Conservation (phyloP, 2,797 vertebrate species). For the Melanotaenia trifasciata region DNA sequence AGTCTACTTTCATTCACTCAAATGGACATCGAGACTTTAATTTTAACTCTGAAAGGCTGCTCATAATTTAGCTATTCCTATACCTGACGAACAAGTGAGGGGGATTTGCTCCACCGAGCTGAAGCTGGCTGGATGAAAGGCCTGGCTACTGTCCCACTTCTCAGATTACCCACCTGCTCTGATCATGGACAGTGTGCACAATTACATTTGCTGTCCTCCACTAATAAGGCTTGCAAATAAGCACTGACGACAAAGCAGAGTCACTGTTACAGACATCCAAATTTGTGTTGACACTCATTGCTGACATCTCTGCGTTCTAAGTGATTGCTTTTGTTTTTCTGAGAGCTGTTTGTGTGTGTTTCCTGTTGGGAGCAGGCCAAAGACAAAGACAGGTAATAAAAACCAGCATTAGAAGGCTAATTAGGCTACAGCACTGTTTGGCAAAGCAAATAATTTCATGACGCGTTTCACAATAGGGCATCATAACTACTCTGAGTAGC, state of each 20-base stretch:
- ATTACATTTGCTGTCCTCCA: constrained; percentile 50
- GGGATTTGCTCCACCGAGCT: constrained; percentile 65
- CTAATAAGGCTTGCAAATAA: constrained; percentile 59
- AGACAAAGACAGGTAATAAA: constrained; percentile 81
- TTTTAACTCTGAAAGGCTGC: constrained; percentile 50
- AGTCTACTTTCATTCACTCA: constrained; percentile 66
- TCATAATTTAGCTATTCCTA: constrained; percentile 52
- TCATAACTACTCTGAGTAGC: constrained; percentile 61
- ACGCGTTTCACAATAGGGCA: constrained; percentile 67
- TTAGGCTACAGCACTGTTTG: constrained; percentile 77
- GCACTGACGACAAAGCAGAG: constrained; percentile 38
- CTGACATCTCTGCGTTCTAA: constrained; percentile 45
- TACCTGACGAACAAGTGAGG: constrained; percentile 61
- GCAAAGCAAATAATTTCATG: constrained; percentile 81
- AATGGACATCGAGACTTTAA: constrained; percentile 57
- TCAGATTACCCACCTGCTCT: constrained; percentile 67
- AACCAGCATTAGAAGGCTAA: constrained; percentile 81
- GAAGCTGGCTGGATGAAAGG: constrained; percentile 51
- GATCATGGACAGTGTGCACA: constrained; percentile 38
- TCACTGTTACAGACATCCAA: constrained; percentile 35
- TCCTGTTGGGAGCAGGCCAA: constrained; percentile 53
- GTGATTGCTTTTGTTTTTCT: constrained; percentile 44
- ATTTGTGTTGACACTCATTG: constrained; percentile 60
- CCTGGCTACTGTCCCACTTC: constrained; percentile 55
- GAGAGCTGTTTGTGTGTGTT: constrained; percentile 43